Conservation (phyloP, 2,888 invertebrate species). For the Camponotus fellah region DNA sequence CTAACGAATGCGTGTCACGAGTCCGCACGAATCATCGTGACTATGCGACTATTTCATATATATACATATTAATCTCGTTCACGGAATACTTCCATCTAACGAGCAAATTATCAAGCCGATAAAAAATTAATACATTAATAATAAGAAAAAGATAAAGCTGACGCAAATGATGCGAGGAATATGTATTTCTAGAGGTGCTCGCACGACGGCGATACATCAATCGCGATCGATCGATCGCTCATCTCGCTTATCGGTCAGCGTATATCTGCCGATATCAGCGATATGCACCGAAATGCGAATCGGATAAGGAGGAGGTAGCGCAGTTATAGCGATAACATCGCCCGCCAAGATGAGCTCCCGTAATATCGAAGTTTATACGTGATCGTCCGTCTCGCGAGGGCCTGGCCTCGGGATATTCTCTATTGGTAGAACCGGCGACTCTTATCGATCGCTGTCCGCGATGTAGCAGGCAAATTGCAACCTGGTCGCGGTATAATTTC, state of each 20-base stretch:
- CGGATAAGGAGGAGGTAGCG: slow-evolving; percentile 10
- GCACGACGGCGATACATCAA: background rate
- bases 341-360: background rate
- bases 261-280: slow-evolving; percentile 1
- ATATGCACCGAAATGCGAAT: slow-evolving; percentile 5
- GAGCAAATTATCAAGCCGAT: background rate
- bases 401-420: background rate
- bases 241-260: slow-evolving; percentile 15
- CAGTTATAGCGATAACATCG: background rate
- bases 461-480: background rate
- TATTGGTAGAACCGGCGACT: background rate
- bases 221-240: slow-evolving; percentile 30
- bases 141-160: background rate
- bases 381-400: background rate
- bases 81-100: background rate
- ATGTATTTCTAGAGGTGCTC: slow-evolving; percentile 11
- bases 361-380: background rate
- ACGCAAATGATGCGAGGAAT: background rate
- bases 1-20: background rate
- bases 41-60: background rate
- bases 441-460: background rate
- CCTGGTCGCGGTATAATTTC: background rate
- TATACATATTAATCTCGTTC: background rate
- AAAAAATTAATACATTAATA: background rate
- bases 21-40: slow-evolving; percentile 13